phyloP scores from a whole-genome alignment of 1,140 invertebrate genomes.

The Condylostylus longicornis region DNA sequence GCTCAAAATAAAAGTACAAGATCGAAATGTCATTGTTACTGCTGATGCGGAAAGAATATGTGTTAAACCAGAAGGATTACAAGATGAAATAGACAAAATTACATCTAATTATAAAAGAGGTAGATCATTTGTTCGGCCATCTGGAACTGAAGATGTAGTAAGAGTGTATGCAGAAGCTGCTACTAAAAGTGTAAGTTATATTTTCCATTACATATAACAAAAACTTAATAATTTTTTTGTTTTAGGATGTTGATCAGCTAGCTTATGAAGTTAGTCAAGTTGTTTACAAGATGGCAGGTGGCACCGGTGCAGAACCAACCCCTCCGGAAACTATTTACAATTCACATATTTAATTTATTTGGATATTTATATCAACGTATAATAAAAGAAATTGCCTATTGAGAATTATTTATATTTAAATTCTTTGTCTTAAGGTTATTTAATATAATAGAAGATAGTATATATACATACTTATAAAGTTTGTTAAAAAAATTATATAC shows the following conservation, averaged over 20 bases:
- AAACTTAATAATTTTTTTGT: conserved; percentile 6
- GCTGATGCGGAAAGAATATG: conserved; percentile 72
- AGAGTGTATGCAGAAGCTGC: conserved; percentile 91
- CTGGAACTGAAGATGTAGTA: conserved; percentile 94
- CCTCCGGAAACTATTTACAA: conserved; percentile 21
- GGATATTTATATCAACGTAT: no score
- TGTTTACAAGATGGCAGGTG: conserved; percentile 63
- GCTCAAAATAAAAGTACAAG: conserved; percentile 74
- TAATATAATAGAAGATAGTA: no score
- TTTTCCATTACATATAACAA: not conserved
- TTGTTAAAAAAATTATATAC: no score
- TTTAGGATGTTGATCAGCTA: conserved; percentile 50
- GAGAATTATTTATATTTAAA: no score
- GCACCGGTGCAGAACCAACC: conserved; percentile 41
- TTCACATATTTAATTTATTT: conserved; percentile 23
- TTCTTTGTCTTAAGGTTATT: no score
- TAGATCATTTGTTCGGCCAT: conserved; percentile 83
- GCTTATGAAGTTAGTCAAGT: conserved; percentile 56
- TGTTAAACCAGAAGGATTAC: conserved; percentile 63
- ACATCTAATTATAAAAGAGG: conserved; percentile 54
- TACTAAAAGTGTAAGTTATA: conserved; percentile 39
- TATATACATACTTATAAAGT: no score
- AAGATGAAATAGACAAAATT: conserved; percentile 60
- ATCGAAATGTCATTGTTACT: conserved; percentile 71
- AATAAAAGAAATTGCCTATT: no score